Conservation (phyloP, 2,113 vertebrate species). For the Perognathus longimembris region DNA sequence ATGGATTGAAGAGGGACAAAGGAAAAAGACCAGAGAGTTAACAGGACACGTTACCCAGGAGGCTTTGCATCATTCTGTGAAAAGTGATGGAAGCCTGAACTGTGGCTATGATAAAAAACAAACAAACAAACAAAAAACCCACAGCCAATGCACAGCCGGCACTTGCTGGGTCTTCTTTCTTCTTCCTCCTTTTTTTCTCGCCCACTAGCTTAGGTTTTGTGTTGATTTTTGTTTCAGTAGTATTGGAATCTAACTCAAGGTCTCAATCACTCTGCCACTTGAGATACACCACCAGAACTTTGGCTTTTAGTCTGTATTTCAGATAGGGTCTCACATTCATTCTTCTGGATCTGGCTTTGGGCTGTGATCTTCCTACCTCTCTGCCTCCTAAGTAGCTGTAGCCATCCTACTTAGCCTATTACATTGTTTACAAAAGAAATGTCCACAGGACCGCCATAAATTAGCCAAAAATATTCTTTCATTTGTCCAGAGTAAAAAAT, state of each 20-base stretch:
- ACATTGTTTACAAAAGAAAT: neutral
- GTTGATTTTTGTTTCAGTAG: too few species aligned
- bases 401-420: too few species aligned
- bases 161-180: neutral
- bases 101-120: neutral
- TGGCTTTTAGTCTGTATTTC: too few species aligned
- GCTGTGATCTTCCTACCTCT: too few species aligned
- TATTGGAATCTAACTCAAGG: too few species aligned
- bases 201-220: too few species aligned
- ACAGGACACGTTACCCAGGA: neutral
- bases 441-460: neutral
- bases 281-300: too few species aligned
- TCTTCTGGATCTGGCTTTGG: too few species aligned
- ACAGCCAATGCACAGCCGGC: rapidly evolving
- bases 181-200: neutral
- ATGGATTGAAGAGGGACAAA: neutral
- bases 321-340: too few species aligned
- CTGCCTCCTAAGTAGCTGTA: too few species aligned
- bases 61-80: neutral
- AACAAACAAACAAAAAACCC: too few species aligned
- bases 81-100: neutral
- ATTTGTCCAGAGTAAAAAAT: neutral
- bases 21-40: neutral
- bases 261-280: too few species aligned
- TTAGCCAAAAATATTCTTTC: conserved; percentile 5